These are phyloP conservation scores for Boloria euphrosyne DNA, from an alignment of 2,888 invertebrate species.

Conservation along the genomic window DNA sequence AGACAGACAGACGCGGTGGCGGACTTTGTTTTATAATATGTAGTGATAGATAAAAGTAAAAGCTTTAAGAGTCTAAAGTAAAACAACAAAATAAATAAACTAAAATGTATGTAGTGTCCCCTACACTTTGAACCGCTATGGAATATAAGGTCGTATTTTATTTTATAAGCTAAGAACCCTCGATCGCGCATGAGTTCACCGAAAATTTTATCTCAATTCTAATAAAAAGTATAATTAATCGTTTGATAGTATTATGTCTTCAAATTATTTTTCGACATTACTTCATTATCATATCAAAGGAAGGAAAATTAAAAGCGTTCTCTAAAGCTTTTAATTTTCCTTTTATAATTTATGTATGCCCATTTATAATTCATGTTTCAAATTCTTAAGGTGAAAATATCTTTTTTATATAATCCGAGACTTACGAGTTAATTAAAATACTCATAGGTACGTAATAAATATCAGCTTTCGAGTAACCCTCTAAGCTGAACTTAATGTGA, in stretches of 20 bases:
- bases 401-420: slow-evolving; percentile 7
- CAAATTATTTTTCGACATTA: slow-evolving; percentile 2
- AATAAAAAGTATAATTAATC: neutral
- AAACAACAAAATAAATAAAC: no score
- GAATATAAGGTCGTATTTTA: no score
- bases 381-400: slow-evolving; percentile 12
- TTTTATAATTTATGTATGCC: slow-evolving; percentile 2
- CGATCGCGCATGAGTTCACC: no score
- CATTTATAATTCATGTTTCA: slow-evolving; percentile 8
- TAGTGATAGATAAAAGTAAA: no score
- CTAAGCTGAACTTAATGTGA: slow-evolving; percentile 24
- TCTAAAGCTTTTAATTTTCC: no score
- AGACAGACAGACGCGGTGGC: no score
- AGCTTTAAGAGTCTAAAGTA: no score
- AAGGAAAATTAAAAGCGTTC: slow-evolving; percentile 10
- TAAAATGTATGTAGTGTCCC: no score
- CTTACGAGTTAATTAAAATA: slow-evolving; percentile 18
- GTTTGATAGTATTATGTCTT: slow-evolving; percentile 1
- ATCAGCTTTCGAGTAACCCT: slow-evolving; percentile 19
- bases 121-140: no score
- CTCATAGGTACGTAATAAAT: slow-evolving; percentile 23
- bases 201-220: no score
- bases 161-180: no score
- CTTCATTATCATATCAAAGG: slow-evolving; percentile 19
- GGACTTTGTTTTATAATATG: no score